A percentile compares a stretch with the other conserved stretches of the same genome.
Evolutionary conservation across 2,888 invertebrate species (phyloP).

Genomic region (Tupiocoris notatus): DNA sequence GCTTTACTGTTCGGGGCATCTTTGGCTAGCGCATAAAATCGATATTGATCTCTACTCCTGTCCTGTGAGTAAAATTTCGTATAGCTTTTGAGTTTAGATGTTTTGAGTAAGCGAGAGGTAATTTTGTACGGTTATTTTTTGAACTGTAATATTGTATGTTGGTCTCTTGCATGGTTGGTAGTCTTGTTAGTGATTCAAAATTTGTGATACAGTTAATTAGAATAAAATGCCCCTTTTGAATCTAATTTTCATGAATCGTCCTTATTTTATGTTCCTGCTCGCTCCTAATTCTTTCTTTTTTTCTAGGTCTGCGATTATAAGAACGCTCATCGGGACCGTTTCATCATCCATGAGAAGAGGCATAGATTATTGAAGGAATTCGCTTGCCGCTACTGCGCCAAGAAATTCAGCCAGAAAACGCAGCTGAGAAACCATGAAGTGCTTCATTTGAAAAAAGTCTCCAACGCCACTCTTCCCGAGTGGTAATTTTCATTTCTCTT

Average conservation of each 20-base stretch:
- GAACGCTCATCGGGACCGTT: slow-evolving; percentile 54
- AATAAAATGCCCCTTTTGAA: not conserved
- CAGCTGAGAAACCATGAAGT: slow-evolving; percentile 64
- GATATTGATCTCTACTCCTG: slow-evolving; percentile 56
- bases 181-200: not conserved
- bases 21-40: slow-evolving; percentile 67
- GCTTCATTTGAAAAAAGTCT: slow-evolving; percentile 54
- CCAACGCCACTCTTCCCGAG: slow-evolving; percentile 45
- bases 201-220: no score
- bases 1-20: slow-evolving; percentile 66
- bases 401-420: slow-evolving; percentile 62
- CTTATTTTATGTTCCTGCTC: no score
- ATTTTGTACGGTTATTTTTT: no score
- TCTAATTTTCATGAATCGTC: not conserved
- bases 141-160: no score
- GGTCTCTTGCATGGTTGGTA: not conserved
- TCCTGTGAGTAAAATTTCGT: slow-evolving; percentile 49
- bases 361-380: slow-evolving; percentile 47
- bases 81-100: no score
- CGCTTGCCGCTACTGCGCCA: slow-evolving; percentile 52
- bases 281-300: slow-evolving; percentile 49
- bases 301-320: slow-evolving; percentile 62
- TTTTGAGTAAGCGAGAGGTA: no score
- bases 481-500: slow-evolving; percentile 42
- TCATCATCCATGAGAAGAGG: slow-evolving; percentile 46